Percentiles rank a stretch among this genome's conserved stretches.
Evolutionary conservation across 2,888 invertebrate genomes (phyloP).

Genomic region (Meiosimyza decipiens): DNA sequence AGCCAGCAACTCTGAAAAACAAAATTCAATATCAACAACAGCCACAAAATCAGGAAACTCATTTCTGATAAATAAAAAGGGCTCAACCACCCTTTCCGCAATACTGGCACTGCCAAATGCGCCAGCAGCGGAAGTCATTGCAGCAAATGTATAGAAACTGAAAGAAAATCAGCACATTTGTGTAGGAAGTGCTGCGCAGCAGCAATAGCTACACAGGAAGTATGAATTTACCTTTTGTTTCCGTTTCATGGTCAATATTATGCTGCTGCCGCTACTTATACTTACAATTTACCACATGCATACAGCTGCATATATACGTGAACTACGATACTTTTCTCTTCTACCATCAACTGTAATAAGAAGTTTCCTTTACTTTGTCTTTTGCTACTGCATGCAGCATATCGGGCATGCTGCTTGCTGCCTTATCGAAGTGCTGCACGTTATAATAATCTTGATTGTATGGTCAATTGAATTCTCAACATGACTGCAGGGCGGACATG

Average conservation of each 20-base stretch:
- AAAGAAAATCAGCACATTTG: not conserved
- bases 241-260: conserved; percentile 43
- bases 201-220: conserved; percentile 24
- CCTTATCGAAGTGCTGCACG: conserved; percentile 37
- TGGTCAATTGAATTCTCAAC: conserved; percentile 63
- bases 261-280: not conserved
- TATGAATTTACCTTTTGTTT: conserved; percentile 45
- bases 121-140: conserved; percentile 10
- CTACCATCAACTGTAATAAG: not conserved
- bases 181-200: not conserved
- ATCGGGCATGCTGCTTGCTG: conserved; percentile 14
- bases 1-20: not conserved
- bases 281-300: not conserved
- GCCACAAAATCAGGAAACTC: conserved; percentile 23
- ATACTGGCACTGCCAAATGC: not conserved
- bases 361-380: not conserved
- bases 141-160: not conserved
- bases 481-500: conserved; percentile 54
- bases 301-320: not conserved
- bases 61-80: conserved; percentile 16
- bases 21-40: conserved; percentile 6
- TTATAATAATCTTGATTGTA: conserved; percentile 63
- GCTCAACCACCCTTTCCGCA: not conserved
- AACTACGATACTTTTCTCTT: not conserved
- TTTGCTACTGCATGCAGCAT: not conserved